Conservation (phyloP, 2,113 vertebrate genomes). For the Orcinus orca region DNA sequence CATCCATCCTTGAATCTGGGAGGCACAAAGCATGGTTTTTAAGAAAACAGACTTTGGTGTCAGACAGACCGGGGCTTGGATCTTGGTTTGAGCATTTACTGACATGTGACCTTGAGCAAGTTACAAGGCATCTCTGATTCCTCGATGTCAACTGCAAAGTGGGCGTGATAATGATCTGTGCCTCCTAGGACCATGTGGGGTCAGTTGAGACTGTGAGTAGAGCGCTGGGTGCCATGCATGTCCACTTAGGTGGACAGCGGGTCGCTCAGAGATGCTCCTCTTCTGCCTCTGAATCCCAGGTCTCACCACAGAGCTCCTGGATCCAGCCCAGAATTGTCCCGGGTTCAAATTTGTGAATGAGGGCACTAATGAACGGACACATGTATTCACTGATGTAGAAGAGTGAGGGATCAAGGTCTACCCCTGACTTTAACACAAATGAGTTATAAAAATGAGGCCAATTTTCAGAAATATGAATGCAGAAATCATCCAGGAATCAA, state of each 20-base stretch:
- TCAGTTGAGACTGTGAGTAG: not conserved
- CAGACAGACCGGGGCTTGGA: not conserved
- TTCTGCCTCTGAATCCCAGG: not conserved
- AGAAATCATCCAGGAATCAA: not conserved
- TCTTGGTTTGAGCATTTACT: not conserved
- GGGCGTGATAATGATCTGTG: not conserved
- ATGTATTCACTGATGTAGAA: not conserved
- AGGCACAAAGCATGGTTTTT: not conserved
- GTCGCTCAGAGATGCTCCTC: no score
- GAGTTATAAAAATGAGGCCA: not conserved
- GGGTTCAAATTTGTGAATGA: not conserved
- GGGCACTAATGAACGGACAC: not conserved
- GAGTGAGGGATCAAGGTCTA: not conserved
- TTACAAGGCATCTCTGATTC: not conserved
- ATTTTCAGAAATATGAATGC: not conserved
- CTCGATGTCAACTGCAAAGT: not conserved
- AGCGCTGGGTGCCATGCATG: accelerated
- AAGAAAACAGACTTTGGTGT: not conserved
- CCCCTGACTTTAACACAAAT: not conserved
- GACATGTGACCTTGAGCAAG: not conserved
- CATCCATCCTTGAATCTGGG: not conserved
- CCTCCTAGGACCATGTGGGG: accelerated
- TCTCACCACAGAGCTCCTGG: not conserved
- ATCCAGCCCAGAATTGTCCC: not conserved
- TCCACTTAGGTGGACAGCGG: not conserved